Percentiles rank a stretch among this genome's conserved stretches.
Conservation (phyloP, 2,797 vertebrate species). For the Champsocephalus gunnari region DNA sequence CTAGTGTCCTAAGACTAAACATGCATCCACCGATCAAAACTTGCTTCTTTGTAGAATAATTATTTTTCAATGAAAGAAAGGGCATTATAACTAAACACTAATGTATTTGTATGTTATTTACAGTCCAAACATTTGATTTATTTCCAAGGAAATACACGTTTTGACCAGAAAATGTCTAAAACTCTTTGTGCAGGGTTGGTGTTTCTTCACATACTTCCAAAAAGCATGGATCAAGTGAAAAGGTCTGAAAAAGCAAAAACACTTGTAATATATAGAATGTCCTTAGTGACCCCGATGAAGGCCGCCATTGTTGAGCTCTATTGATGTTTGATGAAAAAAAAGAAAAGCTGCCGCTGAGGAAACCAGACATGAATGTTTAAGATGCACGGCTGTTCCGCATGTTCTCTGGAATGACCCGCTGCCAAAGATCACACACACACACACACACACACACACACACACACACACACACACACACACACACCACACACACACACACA, state of each 20-base stretch:
- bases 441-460: slow-evolving; percentile 24
- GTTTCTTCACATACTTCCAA: no score
- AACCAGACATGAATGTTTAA: slow-evolving; percentile 79
- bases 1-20: slow-evolving; percentile 41
- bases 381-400: slow-evolving; percentile 69
- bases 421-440: slow-evolving; percentile 65
- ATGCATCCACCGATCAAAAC: slow-evolving; percentile 9
- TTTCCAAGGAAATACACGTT: neutral
- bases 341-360: slow-evolving; percentile 28
- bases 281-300: no score
- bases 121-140: neutral
- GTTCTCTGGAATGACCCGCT: slow-evolving; percentile 68
- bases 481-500: slow-evolving; percentile 41
- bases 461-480: slow-evolving; percentile 40
- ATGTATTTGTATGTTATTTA: neutral
- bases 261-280: no score
- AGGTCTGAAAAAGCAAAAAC: no score
- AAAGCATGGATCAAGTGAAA: no score
- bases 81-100: neutral
- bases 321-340: slow-evolving; percentile 39
- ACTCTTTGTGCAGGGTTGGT: neutral
- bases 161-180: neutral
- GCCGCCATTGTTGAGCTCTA: slow-evolving; percentile 9
- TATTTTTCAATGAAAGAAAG: neutral
- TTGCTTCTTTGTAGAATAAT: neutral